Base-by-base conservation (phyloP, 2,888 invertebrate species). In the Ischnus inquisitorius region DNA sequence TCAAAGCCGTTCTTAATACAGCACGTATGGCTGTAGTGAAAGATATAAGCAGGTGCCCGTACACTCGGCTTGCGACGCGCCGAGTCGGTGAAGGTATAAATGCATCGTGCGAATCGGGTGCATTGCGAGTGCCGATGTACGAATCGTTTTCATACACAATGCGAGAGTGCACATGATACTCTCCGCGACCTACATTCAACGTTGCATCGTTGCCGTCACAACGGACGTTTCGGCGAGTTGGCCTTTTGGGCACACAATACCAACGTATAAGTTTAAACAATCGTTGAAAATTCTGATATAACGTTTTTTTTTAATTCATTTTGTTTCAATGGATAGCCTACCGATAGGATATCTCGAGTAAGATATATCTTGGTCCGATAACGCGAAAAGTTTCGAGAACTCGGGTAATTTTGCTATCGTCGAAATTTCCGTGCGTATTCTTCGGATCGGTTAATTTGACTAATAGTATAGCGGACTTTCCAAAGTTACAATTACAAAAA, bases 91-190 rank as follows among this genome's bases (percentile, higher is more conserved):
- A 48, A 48, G 3, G 48, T n/a, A 48, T n/a, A 16, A 48, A 48
- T n/a, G 48, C 16, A 16, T 48, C 48, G 48, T 16, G 48, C 48
- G 65, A 64, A 64, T 67, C 65, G 12, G 65, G 41, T 19, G 22
- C 22, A 43, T 46, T 19, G 4, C 19, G n/a, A 16, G 16, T 48
- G 48, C 48, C 14, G 48, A 6, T 48, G 10, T 48, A 16, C n/a
- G 48, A 48, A n/a, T n/a, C 16, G 48, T 48, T 48, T n/a, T 48
- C 6, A 34, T 34, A 34, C 6, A 34, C 34, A 34, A 6, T 34
- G 34, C 34, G 8, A 34, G 8, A 34, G 34, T 34, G 34, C 34
- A 34, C 34, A 34, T 34, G 34, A 34, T 34, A 34, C 34, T 34
- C 41, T n/a, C 16, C n/a, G 12, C 41, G 41, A 34, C 39, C 62